phyloP scores from a whole-genome alignment of 2,113 vertebrate species.

The Dendropsophus ebraccatus region DNA sequence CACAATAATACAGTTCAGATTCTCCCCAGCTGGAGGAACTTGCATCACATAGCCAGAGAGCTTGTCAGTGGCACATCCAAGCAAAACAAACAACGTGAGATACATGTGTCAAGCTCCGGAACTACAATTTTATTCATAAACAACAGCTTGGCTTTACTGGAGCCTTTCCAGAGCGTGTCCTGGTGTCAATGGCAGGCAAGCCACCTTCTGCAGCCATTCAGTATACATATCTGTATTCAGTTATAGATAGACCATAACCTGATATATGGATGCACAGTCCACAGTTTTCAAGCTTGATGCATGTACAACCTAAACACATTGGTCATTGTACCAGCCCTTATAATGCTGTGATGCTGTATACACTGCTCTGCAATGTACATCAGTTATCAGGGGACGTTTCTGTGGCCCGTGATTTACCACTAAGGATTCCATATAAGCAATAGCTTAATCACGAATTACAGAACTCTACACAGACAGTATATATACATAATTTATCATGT shows the following conservation, averaged over 20 bases:
- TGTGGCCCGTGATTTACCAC: neutral
- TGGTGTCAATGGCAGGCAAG: neutral
- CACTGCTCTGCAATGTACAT: conserved; percentile 14
- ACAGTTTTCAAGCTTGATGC: neutral
- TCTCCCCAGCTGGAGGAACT: conserved; percentile 3
- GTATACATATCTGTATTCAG: neutral
- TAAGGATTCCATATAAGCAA: neutral
- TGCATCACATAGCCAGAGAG: neutral
- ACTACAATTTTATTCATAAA: neutral
- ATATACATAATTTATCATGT: neutral
- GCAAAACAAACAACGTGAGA: conserved; percentile 18
- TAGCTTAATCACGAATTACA: neutral
- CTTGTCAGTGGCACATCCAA: conserved; percentile 20
- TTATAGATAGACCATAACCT: too few relatives aligned
- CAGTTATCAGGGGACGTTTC: neutral
- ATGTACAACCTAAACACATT: neutral
- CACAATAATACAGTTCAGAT: conserved; percentile 25
- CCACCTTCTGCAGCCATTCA: too few relatives aligned
- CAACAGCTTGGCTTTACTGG: neutral
- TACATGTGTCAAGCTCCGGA: conserved; percentile 5
- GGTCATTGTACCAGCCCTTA: neutral
- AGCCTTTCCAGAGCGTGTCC: neutral
- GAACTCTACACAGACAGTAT: neutral
- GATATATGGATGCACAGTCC: neutral
- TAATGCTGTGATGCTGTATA: neutral